Percentiles rank a stretch among this genome's conserved stretches.
phyloP scores from a whole-genome alignment of 2,888 invertebrate species.

The Dolomedes plantarius region DNA sequence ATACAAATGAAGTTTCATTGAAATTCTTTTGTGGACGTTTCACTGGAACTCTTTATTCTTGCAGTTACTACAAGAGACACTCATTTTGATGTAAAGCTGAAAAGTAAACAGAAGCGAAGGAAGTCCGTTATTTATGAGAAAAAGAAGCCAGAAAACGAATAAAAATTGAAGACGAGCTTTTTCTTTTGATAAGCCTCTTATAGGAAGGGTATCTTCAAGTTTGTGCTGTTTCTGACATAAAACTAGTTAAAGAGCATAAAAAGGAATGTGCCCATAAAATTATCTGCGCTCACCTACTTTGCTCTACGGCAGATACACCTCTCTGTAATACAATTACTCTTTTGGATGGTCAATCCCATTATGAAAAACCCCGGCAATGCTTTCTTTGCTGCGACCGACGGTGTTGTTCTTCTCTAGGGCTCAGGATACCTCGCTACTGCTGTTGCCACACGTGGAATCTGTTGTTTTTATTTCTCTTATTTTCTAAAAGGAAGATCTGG shows the following conservation, averaged over 20 bases:
- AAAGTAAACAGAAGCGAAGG: not conserved
- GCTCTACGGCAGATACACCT: conserved; percentile 32
- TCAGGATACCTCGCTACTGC: not conserved
- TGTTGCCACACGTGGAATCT: conserved; percentile 25
- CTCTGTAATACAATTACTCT: conserved; percentile 43
- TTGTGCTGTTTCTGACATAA: conserved; percentile 19
- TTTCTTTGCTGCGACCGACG: not conserved
- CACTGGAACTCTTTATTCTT: not conserved
- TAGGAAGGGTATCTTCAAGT: conserved; percentile 32
- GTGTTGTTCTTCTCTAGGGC: not conserved
- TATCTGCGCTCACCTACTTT: conserved; percentile 30
- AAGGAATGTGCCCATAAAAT: conserved; percentile 41
- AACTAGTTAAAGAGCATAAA: conserved; percentile 46
- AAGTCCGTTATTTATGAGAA: not conserved
- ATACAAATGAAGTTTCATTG: conserved; percentile 3
- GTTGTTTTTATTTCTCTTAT: conserved; percentile 40
- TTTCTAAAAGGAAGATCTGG: conserved; percentile 43
- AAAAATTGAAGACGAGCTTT: not conserved
- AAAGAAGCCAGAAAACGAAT: not conserved
- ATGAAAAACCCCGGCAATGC: conserved; percentile 32
- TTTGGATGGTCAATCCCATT: conserved; percentile 60
- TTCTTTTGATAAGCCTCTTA: conserved; percentile 48
- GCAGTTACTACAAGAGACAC: not conserved
- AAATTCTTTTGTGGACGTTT: not conserved
- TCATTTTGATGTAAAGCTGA: not conserved